phyloP scores from a whole-genome alignment of 2,888 invertebrate genomes.

The Agonopterix subpropinquella region DNA sequence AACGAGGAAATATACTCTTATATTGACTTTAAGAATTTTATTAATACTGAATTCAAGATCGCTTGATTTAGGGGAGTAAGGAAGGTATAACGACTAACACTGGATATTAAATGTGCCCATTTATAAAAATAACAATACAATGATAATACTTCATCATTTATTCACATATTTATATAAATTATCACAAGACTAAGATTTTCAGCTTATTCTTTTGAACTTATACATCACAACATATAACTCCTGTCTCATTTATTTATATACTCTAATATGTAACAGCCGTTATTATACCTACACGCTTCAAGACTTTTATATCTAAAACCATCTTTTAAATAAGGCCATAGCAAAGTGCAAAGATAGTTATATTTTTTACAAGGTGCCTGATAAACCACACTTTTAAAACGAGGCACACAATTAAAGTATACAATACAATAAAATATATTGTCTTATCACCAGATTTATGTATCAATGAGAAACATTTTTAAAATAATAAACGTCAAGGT shows the following conservation, averaged over 20 bases:
- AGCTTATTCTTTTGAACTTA: constrained; percentile 67
- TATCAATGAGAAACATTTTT: constrained; percentile 6
- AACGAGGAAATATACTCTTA: too few relatives aligned
- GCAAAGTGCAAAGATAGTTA: constrained; percentile 35
- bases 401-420: constrained; percentile 46
- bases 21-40: too few relatives aligned
- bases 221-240: constrained; percentile 70
- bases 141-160: constrained; percentile 68
- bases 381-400: constrained; percentile 15
- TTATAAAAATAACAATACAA: too few relatives aligned
- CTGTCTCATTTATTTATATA: constrained; percentile 47
- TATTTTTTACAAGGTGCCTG: constrained; percentile 34
- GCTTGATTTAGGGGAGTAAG: too few relatives aligned
- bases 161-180: constrained; percentile 72
- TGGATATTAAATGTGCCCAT: too few relatives aligned
- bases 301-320: constrained; percentile 35
- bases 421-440: constrained; percentile 48
- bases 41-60: too few relatives aligned
- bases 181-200: constrained; percentile 70
- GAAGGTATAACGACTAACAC: too few relatives aligned
- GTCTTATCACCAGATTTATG: constrained; percentile 47
- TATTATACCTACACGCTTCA: constrained; percentile 41
- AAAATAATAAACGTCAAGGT: constrained; percentile 38
- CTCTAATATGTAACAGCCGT: constrained; percentile 62
- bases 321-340: constrained; percentile 62